phyloP scores from a whole-genome alignment of 2,888 invertebrate species.

The Geotrupes spiniger region DNA sequence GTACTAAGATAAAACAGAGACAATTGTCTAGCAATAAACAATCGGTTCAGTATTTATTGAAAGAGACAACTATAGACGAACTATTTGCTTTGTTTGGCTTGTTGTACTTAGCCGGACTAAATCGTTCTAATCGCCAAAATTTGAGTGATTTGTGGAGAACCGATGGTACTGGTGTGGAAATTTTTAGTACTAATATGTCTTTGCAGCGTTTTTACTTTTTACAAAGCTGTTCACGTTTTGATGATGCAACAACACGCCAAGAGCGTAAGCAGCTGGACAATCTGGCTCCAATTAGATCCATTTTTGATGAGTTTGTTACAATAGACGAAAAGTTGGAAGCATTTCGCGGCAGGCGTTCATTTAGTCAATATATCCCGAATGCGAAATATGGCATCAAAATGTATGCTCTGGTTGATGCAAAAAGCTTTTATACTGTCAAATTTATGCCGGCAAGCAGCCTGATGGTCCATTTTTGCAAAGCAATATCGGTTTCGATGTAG shows the following conservation, averaged over 20 bases:
- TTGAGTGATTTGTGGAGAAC: constrained; percentile 29
- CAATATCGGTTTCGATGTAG: constrained; percentile 24
- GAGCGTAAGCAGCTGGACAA: constrained; percentile 20
- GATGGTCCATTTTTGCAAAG: constrained; percentile 24
- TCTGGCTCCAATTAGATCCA: constrained; percentile 27
- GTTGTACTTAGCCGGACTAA: constrained; percentile 30
- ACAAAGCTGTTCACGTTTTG: constrained; percentile 25
- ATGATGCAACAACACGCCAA: constrained; percentile 19
- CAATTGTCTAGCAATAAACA: no score
- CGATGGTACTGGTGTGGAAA: constrained; percentile 27
- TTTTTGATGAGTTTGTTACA: constrained; percentile 33
- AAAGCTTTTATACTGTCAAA: constrained; percentile 28
- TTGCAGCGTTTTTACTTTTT: constrained; percentile 22
- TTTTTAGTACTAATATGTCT: constrained; percentile 27
- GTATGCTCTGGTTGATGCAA: constrained; percentile 29
- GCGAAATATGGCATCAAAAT: constrained; percentile 35
- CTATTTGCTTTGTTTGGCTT: constrained; percentile 28
- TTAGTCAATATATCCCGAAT: constrained; percentile 36
- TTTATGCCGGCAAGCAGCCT: constrained; percentile 33
- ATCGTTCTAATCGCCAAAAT: constrained; percentile 23
- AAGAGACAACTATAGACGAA: no score
- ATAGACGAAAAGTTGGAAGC: constrained; percentile 33
- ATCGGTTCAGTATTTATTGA: no score
- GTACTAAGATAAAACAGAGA: no score
- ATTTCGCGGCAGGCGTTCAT: constrained; percentile 25